Percentiles rank a stretch among this genome's conserved stretches.
phyloP scores from a whole-genome alignment of 1,140 invertebrate species.

The Venustaconcha ellipsiformis region DNA sequence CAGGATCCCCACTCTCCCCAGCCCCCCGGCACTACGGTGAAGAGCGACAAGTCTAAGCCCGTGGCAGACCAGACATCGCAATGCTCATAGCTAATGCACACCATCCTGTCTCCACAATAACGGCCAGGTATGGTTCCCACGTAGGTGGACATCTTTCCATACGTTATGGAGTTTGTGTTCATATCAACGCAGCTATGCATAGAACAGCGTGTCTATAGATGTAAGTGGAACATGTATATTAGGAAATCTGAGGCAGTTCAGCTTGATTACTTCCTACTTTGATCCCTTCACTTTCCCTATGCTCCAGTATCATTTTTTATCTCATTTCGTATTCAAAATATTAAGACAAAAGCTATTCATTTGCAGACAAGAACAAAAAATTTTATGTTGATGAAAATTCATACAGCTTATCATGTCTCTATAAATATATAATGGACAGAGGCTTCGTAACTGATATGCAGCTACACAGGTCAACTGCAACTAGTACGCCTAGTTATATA shows the following conservation, averaged over 20 bases:
- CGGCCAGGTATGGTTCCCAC: constrained; percentile 6
- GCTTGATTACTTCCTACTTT: too few relatives aligned
- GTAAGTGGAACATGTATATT: neutral
- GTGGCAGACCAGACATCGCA: constrained; percentile 11
- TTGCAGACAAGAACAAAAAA: too few relatives aligned
- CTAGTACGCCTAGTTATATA: too few relatives aligned
- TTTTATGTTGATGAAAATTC: too few relatives aligned
- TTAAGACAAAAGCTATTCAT: too few relatives aligned
- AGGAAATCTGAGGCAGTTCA: neutral
- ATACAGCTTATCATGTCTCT: too few relatives aligned
- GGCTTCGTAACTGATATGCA: too few relatives aligned
- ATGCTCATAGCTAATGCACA: neutral
- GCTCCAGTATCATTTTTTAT: too few relatives aligned
- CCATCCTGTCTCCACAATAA: constrained; percentile 21
- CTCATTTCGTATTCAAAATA: too few relatives aligned
- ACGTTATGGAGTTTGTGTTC: constrained; percentile 1
- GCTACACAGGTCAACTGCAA: too few relatives aligned
- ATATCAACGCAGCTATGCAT: constrained; percentile 15
- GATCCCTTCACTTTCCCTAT: too few relatives aligned
- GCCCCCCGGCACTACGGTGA: neutral
- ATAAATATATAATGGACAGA: too few relatives aligned
- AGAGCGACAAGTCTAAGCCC: neutral
- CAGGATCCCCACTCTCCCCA: constrained; percentile 12
- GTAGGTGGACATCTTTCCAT: constrained; percentile 11
- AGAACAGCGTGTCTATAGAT: neutral